These are phyloP conservation scores for Cotesia vestalis DNA, from an alignment of 1,140 invertebrate genomes.

Conservation along the genomic window DNA sequence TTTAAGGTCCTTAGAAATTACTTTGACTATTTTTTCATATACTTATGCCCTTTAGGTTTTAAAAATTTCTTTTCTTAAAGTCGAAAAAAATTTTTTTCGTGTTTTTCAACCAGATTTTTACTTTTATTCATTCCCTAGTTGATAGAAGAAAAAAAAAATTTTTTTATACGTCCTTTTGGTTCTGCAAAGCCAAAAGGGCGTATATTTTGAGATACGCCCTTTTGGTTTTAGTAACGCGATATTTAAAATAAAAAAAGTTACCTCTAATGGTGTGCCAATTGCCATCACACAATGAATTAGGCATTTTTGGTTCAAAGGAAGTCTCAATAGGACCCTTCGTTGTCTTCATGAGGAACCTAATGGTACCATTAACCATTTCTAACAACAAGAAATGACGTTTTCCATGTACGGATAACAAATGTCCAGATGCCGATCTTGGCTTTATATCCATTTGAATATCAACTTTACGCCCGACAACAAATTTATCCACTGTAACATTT, in stretches of 20 bases:
- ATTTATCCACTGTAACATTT: constrained; percentile 70
- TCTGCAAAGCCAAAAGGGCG: no score
- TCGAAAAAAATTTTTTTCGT: no score
- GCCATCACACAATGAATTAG: constrained; percentile 88
- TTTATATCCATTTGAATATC: constrained; percentile 88
- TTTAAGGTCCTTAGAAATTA: no score
- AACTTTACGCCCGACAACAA: constrained; percentile 79
- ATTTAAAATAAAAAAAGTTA: constrained; percentile 54
- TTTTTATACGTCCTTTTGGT: no score
- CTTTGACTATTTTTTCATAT: no score
- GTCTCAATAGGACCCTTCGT: constrained; percentile 82
- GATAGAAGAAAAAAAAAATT: no score
- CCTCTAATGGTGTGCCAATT: constrained; percentile 91
- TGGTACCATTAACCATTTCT: constrained; percentile 85
- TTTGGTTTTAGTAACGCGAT: no score
- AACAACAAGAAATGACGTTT: constrained; percentile 84
- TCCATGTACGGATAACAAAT: constrained; percentile 84
- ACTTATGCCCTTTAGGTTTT: no score
- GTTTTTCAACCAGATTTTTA: no score
- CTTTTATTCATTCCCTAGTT: no score
- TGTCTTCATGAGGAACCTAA: constrained; percentile 86
- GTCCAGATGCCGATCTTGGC: constrained; percentile 82
- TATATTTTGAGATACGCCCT: no score
- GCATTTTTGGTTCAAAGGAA: constrained; percentile 74
- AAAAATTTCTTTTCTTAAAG: no score